Evolutionary conservation across 2,888 invertebrate genomes (phyloP).

Genomic region (Tenthredo scrophulariae): DNA sequence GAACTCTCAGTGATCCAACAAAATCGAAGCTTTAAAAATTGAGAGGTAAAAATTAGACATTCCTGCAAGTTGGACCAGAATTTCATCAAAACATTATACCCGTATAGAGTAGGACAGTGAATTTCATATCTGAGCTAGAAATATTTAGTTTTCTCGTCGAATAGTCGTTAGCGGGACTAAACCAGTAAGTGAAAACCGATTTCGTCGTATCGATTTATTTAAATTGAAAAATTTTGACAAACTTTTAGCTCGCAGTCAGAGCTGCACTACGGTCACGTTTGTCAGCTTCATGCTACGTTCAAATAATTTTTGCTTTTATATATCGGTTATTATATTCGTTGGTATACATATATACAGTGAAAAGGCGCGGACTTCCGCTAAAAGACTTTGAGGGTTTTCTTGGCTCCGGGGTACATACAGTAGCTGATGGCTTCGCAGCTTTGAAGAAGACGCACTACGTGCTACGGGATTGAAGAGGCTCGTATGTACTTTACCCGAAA

Average conservation of each 20-base stretch:
- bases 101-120: no score
- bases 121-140: neutral
- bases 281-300: neutral
- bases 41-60: no score
- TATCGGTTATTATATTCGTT: neutral
- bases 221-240: neutral
- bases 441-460: slow-evolving; percentile 12
- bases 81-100: no score
- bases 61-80: no score
- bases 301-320: neutral
- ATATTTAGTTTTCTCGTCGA: neutral
- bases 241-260: neutral
- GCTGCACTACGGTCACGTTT: neutral
- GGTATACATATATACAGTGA: neutral
- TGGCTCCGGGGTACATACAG: neutral
- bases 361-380: neutral
- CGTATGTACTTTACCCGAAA: slow-evolving; percentile 21
- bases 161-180: neutral
- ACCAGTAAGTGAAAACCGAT: slow-evolving; percentile 1
- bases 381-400: neutral
- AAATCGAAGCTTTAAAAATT: no score
- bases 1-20: no score
- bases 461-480: slow-evolving; percentile 2
- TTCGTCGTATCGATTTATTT: neutral
- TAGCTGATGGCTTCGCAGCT: slow-evolving; percentile 23